Base-by-base conservation (phyloP, 2,888 invertebrate species). In the Hofmannophila pseudospretella region DNA sequence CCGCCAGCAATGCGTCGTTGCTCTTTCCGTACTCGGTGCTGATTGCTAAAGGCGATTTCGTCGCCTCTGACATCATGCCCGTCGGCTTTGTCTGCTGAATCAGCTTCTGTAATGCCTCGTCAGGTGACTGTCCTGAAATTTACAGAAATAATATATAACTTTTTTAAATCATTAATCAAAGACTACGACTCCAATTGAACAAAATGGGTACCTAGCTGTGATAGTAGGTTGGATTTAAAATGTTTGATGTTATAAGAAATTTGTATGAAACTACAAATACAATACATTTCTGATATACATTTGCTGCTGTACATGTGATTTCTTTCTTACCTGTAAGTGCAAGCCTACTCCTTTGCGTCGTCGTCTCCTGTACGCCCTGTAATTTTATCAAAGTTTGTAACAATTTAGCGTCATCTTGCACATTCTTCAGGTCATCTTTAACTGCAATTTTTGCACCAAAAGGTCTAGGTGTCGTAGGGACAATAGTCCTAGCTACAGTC, bases 1-100 rank as follows among this genome's bases (percentile, higher is more conserved):
- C 91, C 0, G 93, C 92, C 14, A 93, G 79, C 43, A 93, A 74
- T 1, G 93, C 93, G 43, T 93, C 93, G 53, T 92, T 90, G 41
- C 89, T 89, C 53, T 90, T 89, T 8, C 91, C 91, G 39, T 86
- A 90, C 53, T 87, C 87, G 5, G 88, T 88, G 57, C 88, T 88
- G 41, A 88, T 51, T 8, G 80, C 74, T 13, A 81, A 57, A 36
- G 87, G 82, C 42, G 79, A 58, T 51, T 72, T 76, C 3, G 88
- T 88, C 10, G 79, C 79, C 49, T 77, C 74, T 2, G 79, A 77
- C 26, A 77, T 63, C 79, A 85, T 86, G 27, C 73, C 70, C 1
- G 68, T 47, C 5, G 73, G 57, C 44, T 78, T 69, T 7, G 68
- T 57, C 45, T 79, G 58, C 42, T 75, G 73, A 9, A 85, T 67